Evolutionary conservation across 1,140 invertebrate genomes (phyloP).

Genomic region (Temnothorax longispinosus): DNA sequence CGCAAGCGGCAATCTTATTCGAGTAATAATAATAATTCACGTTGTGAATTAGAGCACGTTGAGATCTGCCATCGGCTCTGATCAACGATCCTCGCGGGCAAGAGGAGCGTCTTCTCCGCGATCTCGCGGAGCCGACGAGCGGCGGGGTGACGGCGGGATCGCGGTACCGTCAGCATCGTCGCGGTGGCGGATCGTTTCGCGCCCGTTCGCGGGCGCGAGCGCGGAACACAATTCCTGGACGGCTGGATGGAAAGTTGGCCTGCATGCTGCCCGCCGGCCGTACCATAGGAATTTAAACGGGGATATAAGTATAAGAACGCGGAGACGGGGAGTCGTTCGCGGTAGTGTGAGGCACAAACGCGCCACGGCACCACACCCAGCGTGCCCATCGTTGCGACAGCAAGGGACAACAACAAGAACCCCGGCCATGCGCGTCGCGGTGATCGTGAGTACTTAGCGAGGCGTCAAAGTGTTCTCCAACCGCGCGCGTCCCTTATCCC

Average conservation of each 20-base stretch:
- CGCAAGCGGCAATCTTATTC: neutral
- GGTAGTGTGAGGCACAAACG: conserved; percentile 76
- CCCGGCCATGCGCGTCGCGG: conserved; percentile 70
- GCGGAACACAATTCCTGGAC: conserved; percentile 67
- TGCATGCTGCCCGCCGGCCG: conserved; percentile 64
- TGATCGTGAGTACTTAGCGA: conserved; percentile 71
- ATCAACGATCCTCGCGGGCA: conserved; percentile 5
- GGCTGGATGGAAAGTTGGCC: conserved; percentile 74
- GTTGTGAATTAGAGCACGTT: neutral
- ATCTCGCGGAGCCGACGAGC: neutral
- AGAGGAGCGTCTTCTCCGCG: neutral
- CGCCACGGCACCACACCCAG: conserved; percentile 74
- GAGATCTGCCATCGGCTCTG: neutral
- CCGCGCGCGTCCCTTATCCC: neutral
- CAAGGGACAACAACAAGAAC: conserved; percentile 47
- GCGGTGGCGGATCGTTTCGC: neutral
- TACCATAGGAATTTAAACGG: conserved; percentile 75
- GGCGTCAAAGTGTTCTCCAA: conserved; percentile 26
- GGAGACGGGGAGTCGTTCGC: conserved; percentile 74
- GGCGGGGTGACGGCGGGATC: neutral
- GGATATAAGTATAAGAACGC: conserved; percentile 77
- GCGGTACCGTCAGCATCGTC: too few species aligned
- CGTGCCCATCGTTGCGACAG: conserved; percentile 67
- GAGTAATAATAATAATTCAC: too few species aligned
- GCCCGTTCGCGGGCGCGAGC: conserved; percentile 32